Conservation (phyloP, 2,888 invertebrate species). For the Megamerina dolium region DNA sequence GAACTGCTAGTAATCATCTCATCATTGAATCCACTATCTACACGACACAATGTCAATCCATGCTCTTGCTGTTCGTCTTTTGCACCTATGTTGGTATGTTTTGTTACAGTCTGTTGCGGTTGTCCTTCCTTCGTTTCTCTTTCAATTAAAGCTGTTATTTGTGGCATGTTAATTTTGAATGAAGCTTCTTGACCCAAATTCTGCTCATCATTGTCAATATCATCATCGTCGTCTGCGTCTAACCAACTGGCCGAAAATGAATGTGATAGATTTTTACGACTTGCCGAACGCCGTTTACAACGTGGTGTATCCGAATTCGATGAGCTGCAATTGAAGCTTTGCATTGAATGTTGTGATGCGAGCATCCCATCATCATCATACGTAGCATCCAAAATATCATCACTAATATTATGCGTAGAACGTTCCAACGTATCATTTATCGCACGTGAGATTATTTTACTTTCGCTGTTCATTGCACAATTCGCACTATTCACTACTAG, state of each 20-base stretch:
- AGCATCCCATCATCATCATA: slow-evolving; percentile 38
- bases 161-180: too few species aligned
- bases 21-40: slow-evolving; percentile 48
- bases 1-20: slow-evolving; percentile 24
- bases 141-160: too few species aligned
- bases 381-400: slow-evolving; percentile 20
- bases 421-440: slow-evolving; percentile 25
- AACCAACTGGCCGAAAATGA: slow-evolving; percentile 39
- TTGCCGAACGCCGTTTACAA: slow-evolving; percentile 38
- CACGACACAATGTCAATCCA: slow-evolving; percentile 35
- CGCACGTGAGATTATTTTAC: neutral
- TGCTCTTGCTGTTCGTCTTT: too few species aligned
- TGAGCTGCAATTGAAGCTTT: slow-evolving; percentile 32
- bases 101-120: too few species aligned
- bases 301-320: slow-evolving; percentile 44
- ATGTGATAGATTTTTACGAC: slow-evolving; percentile 47
- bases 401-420: slow-evolving; percentile 28
- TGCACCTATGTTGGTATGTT: too few species aligned
- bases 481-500: slow-evolving; percentile 33
- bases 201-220: too few species aligned
- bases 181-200: too few species aligned
- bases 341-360: slow-evolving; percentile 32
- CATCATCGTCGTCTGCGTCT: slow-evolving; percentile 25
- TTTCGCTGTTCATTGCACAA: neutral
- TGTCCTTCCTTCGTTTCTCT: too few species aligned